These are phyloP conservation scores for Lindbergichthys nudifrons DNA, from an alignment of 2,797 vertebrate species.

Conservation along the genomic window DNA sequence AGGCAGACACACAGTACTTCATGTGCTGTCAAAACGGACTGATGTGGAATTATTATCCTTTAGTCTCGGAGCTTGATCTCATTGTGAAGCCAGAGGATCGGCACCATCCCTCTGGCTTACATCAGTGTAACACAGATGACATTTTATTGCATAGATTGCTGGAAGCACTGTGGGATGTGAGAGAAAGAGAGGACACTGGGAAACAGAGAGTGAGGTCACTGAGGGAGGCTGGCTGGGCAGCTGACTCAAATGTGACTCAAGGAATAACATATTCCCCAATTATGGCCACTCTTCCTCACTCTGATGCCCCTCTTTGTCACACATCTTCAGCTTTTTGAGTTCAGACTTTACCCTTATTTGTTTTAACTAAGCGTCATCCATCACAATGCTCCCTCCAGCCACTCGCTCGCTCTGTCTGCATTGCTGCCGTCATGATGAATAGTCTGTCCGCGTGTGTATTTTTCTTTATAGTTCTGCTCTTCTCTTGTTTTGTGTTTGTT, in stretches of 20 bases:
- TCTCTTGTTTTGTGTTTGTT: constrained; percentile 43
- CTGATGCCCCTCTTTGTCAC: constrained; percentile 49
- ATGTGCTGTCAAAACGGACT: constrained; percentile 32
- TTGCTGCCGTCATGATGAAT: constrained; percentile 7
- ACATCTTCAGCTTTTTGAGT: constrained; percentile 42
- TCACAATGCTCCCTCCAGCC: constrained; percentile 27
- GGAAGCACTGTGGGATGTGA: constrained; percentile 64
- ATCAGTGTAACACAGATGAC: constrained; percentile 68
- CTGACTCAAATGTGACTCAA: constrained; percentile 75
- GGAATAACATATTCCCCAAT: constrained; percentile 71
- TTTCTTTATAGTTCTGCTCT: constrained; percentile 34
- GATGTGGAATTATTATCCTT: constrained; percentile 48
- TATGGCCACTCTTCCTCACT: constrained; percentile 65
- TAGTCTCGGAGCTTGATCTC: constrained; percentile 51
- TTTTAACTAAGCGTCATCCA: constrained; percentile 45
- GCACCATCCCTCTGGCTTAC: constrained; percentile 57
- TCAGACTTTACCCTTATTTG: constrained; percentile 36
- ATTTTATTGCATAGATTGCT: constrained; percentile 74
- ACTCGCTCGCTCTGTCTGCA: constrained; percentile 8
- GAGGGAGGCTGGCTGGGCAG: constrained; percentile 61
- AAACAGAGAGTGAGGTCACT: constrained; percentile 43
- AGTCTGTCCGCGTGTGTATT: not conserved
- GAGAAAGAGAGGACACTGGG: constrained; percentile 65
- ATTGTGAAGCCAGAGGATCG: constrained; percentile 64
- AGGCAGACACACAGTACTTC: constrained; percentile 9